Conservation (phyloP, 2,797 vertebrate genomes). For the Liparis tanakae region DNA sequence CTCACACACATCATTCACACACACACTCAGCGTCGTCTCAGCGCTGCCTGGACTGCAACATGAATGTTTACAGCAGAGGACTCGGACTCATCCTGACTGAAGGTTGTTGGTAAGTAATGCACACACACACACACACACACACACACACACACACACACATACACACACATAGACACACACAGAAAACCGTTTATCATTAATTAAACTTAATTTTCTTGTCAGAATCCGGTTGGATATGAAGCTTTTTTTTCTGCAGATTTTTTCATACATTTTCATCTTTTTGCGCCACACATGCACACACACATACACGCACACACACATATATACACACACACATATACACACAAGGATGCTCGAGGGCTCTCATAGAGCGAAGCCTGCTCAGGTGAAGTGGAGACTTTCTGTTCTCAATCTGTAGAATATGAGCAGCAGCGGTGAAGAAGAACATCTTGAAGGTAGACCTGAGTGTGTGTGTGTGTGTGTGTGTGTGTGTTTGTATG, state of each 20-base stretch:
- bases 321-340: constrained; percentile 12
- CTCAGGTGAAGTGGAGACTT: constrained; percentile 48
- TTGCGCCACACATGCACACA: constrained; percentile 1
- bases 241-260: background rate
- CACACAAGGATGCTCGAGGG: constrained; percentile 18
- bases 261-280: background rate
- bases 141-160: background rate
- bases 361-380: constrained; percentile 36
- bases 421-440: background rate
- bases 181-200: background rate
- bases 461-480: no score
- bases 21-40: background rate
- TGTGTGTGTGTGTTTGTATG: no score
- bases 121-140: background rate
- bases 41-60: background rate
- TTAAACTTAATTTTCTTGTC: background rate
- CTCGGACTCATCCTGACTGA: constrained; percentile 1
- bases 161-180: constrained; percentile 1
- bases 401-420: constrained; percentile 24
- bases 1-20: no score
- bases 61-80: background rate
- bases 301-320: constrained; percentile 14
- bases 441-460: background rate
- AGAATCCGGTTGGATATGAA: background rate
- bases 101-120: background rate